Base-by-base conservation (phyloP, 2,797 vertebrate species). In the Myoxocephalus aenaeus region DNA sequence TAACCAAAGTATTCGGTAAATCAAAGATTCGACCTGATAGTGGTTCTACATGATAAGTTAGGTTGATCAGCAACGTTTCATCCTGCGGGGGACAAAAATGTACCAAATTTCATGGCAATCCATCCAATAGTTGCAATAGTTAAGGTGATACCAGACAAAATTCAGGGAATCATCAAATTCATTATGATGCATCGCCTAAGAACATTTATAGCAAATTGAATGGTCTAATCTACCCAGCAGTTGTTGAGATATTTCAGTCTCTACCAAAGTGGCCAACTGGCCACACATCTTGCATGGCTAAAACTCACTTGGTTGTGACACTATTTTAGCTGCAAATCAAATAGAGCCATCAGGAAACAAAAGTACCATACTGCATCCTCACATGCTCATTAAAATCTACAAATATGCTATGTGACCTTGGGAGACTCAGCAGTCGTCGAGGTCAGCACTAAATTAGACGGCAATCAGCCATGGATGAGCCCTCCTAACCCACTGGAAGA, bases 391-490 rank as follows among this genome's bases (percentile, higher is more conserved):
- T 79, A 78, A 69, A 81, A 77, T 36, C 32, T 57, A 27, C 76
- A 85, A 76, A 80, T 73, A 80, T 72, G 70, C 65, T 78, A 72
- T 61, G 46, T 80, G 73, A 83, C 72, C 74, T 80, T 34, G 36
- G 73, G 77, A 68, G 54, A 80, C 70, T 70, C 59, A 57, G 76
- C 65, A 73, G 79, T 82, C 56, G 79, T 77, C 32, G 29, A 81
- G 46, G 42, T 87, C 62, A 78, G 70, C 70, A 25, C 65, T 82
- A 83, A 91, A 89, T 90, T 82, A 90, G 87, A 88, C 81, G 81
- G 91, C 81, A 87, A 87, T 90, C 80, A 85, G 80, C 77, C 77
- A 68, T 57, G 29, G 80, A 85, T 78, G 79, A 88, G 79, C 70
- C 68, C 75, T 80, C 51, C 79, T 59, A 74, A 87, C 78, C 74